phyloP scores from a whole-genome alignment of 2,113 vertebrate species.

The Xenopus borealis region DNA sequence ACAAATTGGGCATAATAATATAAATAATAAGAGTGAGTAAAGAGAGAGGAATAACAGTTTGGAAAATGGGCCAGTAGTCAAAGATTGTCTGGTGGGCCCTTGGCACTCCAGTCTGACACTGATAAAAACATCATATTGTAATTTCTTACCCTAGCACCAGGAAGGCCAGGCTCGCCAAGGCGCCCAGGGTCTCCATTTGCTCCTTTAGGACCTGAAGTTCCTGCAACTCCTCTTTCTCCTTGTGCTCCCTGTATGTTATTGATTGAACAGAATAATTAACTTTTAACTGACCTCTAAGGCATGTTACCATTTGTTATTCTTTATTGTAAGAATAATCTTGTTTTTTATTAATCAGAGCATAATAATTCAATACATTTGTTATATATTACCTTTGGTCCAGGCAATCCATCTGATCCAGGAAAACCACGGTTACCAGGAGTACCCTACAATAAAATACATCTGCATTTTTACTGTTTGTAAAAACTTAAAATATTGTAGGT shows the following conservation, averaged over 20 bases:
- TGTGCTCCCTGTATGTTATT: slow-evolving; percentile 76
- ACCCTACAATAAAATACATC: slow-evolving; percentile 69
- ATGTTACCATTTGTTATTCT: too few species aligned
- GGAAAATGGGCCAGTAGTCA: too few species aligned
- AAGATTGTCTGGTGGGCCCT: too few species aligned
- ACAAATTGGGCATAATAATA: too few species aligned
- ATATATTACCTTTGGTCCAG: slow-evolving; percentile 86
- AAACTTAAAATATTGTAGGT: too few species aligned
- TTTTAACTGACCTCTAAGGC: neutral
- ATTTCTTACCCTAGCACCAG: slow-evolving; percentile 88
- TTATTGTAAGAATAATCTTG: neutral
- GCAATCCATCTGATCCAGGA: slow-evolving; percentile 93
- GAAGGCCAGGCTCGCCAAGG: slow-evolving; percentile 91
- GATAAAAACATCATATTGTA: too few species aligned
- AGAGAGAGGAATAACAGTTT: too few species aligned
- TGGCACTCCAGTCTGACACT: too few species aligned
- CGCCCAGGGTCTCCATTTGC: slow-evolving; percentile 90
- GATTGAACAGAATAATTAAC: too few species aligned
- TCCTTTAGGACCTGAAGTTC: slow-evolving; percentile 87
- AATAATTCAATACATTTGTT: too few species aligned
- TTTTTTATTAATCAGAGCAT: neutral
- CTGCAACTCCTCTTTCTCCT: slow-evolving; percentile 88
- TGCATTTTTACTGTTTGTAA: too few species aligned
- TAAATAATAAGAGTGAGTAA: too few species aligned
- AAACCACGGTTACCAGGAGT: slow-evolving; percentile 94